A percentile compares a stretch with the other conserved stretches of the same genome.
Evolutionary conservation across 2,888 invertebrate species (phyloP).

Genomic region (Hedya salicella): DNA sequence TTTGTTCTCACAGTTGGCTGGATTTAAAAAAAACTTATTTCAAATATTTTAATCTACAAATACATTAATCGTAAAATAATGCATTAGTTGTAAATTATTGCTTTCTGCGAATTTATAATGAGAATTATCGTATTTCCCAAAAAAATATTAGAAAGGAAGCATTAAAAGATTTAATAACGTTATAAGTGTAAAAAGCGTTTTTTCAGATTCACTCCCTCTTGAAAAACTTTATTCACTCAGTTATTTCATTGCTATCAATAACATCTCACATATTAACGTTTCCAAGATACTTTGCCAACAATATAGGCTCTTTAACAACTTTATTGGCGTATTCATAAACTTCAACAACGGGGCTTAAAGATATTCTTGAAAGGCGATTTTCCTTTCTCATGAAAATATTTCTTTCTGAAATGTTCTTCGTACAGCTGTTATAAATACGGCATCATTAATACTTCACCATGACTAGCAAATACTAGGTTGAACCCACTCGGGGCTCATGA

Average conservation of each 20-base stretch:
- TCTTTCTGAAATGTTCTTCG: background rate
- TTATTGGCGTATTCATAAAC: slow-evolving; percentile 22
- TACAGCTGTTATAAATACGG: background rate
- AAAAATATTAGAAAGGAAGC: no score
- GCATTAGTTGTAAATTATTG: no score
- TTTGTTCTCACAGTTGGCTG: no score
- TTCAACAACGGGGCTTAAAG: slow-evolving; percentile 15
- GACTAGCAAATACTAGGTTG: background rate
- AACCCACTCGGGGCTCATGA: background rate
- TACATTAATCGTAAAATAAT: no score
- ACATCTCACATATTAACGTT: background rate
- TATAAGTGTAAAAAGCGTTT: no score
- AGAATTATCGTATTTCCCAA: no score
- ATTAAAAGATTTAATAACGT: no score
- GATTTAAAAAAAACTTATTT: no score
- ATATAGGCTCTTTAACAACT: slow-evolving; percentile 12
- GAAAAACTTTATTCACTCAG: background rate
- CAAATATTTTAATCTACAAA: no score
- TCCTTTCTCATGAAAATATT: slow-evolving; percentile 21
- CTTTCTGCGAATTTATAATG: no score
- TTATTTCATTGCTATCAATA: background rate
- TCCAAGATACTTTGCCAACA: slow-evolving; percentile 3
- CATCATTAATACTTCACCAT: background rate
- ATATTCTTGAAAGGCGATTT: slow-evolving; percentile 24
- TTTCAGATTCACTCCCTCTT: background rate